Base-by-base conservation (phyloP, 1,140 invertebrate species). In the Platyscapa corneri region DNA sequence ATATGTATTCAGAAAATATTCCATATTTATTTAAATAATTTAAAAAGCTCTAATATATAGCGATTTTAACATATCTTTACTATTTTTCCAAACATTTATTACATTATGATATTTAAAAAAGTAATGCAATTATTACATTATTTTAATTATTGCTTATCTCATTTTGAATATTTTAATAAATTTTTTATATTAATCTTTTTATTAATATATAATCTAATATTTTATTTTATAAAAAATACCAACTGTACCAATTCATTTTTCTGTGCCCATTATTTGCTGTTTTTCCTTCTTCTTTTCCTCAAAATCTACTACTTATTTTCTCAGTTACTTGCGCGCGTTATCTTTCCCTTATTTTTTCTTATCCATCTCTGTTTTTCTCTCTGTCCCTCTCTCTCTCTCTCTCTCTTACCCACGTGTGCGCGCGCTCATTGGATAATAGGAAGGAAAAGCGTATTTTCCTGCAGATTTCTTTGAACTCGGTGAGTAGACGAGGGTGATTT, bases 401-500 rank as follows among this genome's bases (percentile, higher is more conserved):
- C 37, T 7, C 30, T 39, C 20, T 7, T 46, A 1, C 34, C 0
- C 14, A 20, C 30, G 20, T n/a, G 8, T 10, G 18, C 7, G 39
- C 18, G 8, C 37, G 20, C 27, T 53, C 23, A 77, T 56, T 34
- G 49, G 3, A 18, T 30, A 64, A 64, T 14, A 60, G 12, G 23
- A 34, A 30, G 49, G 49, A 78, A 46, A 23, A 78, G 32, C 6
- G 49, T 34, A 37, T 78, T 0, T 30, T 20, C n/a, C 3, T 53
- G 14, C 1, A 53, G n/a, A 53, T 46, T 30, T 16, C 10, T 34
- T 46, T 53, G 2, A 3, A 3, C 3, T 1, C 10, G 16, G 18
- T 39, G 37, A 30, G 37, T 16, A 42, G 18, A 16, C 18, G 86
- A 49, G 60, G 42, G 77, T 88, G 87, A 86, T 89, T 90, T 88